Evolutionary conservation across 1,140 invertebrate genomes (phyloP).

Genomic region (Semibalanus balanoides): DNA sequence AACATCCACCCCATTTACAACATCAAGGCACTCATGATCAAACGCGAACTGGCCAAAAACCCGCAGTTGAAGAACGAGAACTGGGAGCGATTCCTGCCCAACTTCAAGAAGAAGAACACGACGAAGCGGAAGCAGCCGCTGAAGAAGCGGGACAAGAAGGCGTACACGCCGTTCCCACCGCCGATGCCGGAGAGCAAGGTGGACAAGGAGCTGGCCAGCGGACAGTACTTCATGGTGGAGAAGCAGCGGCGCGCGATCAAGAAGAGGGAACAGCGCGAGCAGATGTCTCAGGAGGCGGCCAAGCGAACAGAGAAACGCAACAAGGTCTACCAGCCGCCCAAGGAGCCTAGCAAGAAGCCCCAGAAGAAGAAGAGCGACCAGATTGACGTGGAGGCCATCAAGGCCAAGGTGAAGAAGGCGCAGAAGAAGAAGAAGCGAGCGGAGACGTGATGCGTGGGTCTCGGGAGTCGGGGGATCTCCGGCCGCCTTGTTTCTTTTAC

Average conservation of each 20-base stretch:
- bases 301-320: constrained; percentile 59
- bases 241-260: constrained; percentile 57
- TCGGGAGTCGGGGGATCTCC: no score
- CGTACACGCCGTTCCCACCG: constrained; percentile 96
- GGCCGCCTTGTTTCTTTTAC: no score
- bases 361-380: constrained; percentile 24
- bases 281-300: constrained; percentile 41
- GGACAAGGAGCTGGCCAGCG: constrained; percentile 82
- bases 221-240: constrained; percentile 90
- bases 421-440: constrained; percentile 23
- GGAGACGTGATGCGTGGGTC: background rate
- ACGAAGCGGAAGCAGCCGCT: constrained; percentile 71
- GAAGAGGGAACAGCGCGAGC: constrained; percentile 56
- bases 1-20: constrained; percentile 99
- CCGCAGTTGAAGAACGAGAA: constrained; percentile 52
- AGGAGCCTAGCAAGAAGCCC: constrained; percentile 38
- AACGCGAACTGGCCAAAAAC: constrained; percentile 74
- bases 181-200: constrained; percentile 81
- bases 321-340: constrained; percentile 66
- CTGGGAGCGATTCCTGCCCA: constrained; percentile 94
- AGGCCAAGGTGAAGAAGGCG: constrained; percentile 54
- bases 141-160: constrained; percentile 70
- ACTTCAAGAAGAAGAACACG: constrained; percentile 85
- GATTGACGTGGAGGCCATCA: constrained; percentile 49
- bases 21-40: constrained; percentile 97